Percentiles rank a stretch among this genome's conserved stretches.
Evolutionary conservation across 1,140 invertebrate genomes (phyloP).

Genomic region (Sinonovacula constricta): DNA sequence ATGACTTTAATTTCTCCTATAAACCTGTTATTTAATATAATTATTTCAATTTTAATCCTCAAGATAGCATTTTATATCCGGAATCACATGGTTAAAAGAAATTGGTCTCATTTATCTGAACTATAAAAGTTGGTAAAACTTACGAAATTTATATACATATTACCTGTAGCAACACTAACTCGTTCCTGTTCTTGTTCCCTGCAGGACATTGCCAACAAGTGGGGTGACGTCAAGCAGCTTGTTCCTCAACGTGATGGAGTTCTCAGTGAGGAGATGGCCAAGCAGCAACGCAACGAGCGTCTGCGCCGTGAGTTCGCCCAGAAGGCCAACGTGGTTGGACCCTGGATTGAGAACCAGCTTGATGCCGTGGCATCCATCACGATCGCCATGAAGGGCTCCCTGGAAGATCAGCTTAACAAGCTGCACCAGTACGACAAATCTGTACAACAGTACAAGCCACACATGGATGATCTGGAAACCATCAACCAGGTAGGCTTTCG

Average conservation of each 20-base stretch:
- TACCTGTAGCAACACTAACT: too few species aligned
- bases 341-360: slow-evolving; percentile 99
- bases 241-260: slow-evolving; percentile 97
- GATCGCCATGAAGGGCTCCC: slow-evolving; percentile 89
- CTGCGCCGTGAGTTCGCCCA: slow-evolving; percentile 98
- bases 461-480: slow-evolving; percentile 99
- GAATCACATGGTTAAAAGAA: too few species aligned
- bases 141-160: too few species aligned
- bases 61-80: too few species aligned
- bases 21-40: too few species aligned
- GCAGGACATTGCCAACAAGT: slow-evolving; percentile 96
- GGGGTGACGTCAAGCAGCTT: slow-evolving; percentile 96
- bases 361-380: slow-evolving; percentile 95
- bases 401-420: slow-evolving; percentile 96
- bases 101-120: too few species aligned
- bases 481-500: slow-evolving; percentile 92
- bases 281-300: slow-evolving; percentile 98
- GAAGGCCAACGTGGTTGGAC: slow-evolving; percentile 97
- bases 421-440: slow-evolving; percentile 97
- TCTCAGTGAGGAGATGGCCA: slow-evolving; percentile 94
- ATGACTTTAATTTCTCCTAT: too few species aligned
- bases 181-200: not conserved
- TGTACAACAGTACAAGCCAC: slow-evolving; percentile 96
- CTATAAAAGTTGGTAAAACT: too few species aligned
- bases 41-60: too few species aligned